Evolutionary conservation across 2,888 invertebrate species (phyloP).

Genomic region (Pinctada fucata): DNA sequence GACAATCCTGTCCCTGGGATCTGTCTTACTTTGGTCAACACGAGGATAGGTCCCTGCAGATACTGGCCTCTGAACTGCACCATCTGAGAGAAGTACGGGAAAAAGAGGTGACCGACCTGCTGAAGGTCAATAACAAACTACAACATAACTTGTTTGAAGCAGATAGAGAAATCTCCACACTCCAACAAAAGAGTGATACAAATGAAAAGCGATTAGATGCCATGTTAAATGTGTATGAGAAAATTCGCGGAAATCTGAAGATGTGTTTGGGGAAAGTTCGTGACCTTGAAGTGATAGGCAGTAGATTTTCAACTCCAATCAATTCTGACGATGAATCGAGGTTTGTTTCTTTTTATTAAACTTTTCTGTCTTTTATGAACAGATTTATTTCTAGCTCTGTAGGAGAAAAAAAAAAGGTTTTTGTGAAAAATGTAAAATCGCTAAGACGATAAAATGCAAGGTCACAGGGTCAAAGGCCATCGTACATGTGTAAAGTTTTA

Average conservation of each 20-base stretch:
- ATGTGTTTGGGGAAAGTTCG: slow-evolving; percentile 34
- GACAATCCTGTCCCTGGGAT: slow-evolving; percentile 42
- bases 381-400: too few relatives aligned
- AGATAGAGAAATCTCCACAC: slow-evolving; percentile 32
- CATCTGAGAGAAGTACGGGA: slow-evolving; percentile 39
- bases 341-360: neutral
- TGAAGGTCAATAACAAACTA: slow-evolving; percentile 32
- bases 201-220: slow-evolving; percentile 34
- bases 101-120: slow-evolving; percentile 35
- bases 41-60: slow-evolving; percentile 33
- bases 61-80: slow-evolving; percentile 35
- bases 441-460: too few relatives aligned
- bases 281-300: slow-evolving; percentile 34
- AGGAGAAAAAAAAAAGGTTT: too few relatives aligned
- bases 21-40: slow-evolving; percentile 35
- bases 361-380: too few relatives aligned
- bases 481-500: too few relatives aligned
- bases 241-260: slow-evolving; percentile 40
- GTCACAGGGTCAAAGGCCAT: too few relatives aligned
- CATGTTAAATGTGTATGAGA: slow-evolving; percentile 38
- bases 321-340: slow-evolving; percentile 35
- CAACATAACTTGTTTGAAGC: slow-evolving; percentile 37
- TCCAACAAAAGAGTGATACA: slow-evolving; percentile 32
- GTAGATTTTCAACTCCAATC: slow-evolving; percentile 25
- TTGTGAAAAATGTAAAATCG: too few relatives aligned